Evolutionary conservation across 1,140 invertebrate species (phyloP), one percentile per base, ranked within the genome.

Genomic region (Ostrea denselamellosa): DNA sequence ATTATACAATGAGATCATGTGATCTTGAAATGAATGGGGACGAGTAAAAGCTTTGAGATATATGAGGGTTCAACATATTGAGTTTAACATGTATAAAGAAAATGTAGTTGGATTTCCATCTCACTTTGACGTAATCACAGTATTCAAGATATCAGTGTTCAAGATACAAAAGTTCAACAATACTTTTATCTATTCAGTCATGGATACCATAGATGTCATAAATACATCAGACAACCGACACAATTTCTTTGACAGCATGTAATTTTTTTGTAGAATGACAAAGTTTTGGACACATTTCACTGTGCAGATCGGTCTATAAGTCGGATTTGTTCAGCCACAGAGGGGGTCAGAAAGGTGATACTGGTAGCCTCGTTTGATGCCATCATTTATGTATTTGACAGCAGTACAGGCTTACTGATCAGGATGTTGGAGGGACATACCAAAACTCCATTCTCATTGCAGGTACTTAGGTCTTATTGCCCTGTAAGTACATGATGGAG

Each of bases 361-460:
- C 90, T 91, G 62, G 89, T 92, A 0, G 89, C 89, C 2, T 85
- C 92, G 0, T 90, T 90, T 85, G 91, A 92, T 86, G 85, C 90
- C 25, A 83, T 86, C 14, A 91, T 93, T 34, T 88, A 87, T 77
- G 90, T 93, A 2, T 86, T 89, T 58, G 90, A 92, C 77, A 87
- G 91, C 28, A 83, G 53, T 8, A 88, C 85, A 83, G 89, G 91
- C 17, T 87, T 93, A 51, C 90, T 92, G 12, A 81, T 93, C 28
- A 65, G 92, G 17, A 92, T 90, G 56, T 85, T 93, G 8, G 87
- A 86, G 28, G 90, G 90, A 8, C 92, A 93, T 62, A 89, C 53
- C 34, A 91, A 90, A 56, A 91, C 92, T 34, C 87, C 90, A 2
- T 92, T 91, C 84, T 87, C 89, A 14, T 19, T 93, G 53, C 53